Base-by-base conservation (phyloP, 2,888 invertebrate genomes). In the Athalia rosae region DNA sequence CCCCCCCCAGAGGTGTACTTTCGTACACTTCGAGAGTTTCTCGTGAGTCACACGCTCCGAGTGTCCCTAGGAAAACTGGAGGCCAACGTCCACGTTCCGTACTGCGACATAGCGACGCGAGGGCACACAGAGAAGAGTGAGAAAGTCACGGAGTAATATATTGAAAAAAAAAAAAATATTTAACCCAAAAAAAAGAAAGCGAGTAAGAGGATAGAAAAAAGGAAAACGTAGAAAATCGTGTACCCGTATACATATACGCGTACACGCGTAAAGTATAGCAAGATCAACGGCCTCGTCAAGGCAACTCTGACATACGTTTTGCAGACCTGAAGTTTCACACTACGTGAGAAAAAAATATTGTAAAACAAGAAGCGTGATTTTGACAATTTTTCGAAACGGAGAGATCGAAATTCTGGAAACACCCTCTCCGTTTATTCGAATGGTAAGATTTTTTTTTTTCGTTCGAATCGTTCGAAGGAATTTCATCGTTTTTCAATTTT, bases 271-370 rank as follows among this genome's bases (percentile, higher is more conserved):
- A 61, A 59, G 41, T 15, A n/a, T n/a, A 59, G 48, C 62, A 74
- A 61, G 74, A 74, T 74, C 74, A 74, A 74, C 74, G 74, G 59
- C 74, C 74, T 74, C 62, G 71, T 59, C 74, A 61, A 74, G 61
- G 74, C 74, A 47, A 74, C 74, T 50, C 58, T 63, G 58, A 74
- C 73, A 43, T 9, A 63, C 67, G 58, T 43, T 66, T 66, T 59
- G 76, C 48, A 63, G 41, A 41, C 61, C 9, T 28, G 28, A 28
- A 28, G 45, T n/a, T 43, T 43, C 69, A 53, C 13, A n/a, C 43
- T 47, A 8, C 41, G 43, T 28, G 41, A 41, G n/a, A 48, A 53
- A 50, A 13, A 45, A 47, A 64, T 45, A n/a, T 28, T 4, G 4
- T n/a, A 11, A 41, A 62, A 41, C 62, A 11, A 58, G 58, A n/a